phyloP scores from a whole-genome alignment of 1,140 invertebrate species.

The Probaryconus sp. region DNA sequence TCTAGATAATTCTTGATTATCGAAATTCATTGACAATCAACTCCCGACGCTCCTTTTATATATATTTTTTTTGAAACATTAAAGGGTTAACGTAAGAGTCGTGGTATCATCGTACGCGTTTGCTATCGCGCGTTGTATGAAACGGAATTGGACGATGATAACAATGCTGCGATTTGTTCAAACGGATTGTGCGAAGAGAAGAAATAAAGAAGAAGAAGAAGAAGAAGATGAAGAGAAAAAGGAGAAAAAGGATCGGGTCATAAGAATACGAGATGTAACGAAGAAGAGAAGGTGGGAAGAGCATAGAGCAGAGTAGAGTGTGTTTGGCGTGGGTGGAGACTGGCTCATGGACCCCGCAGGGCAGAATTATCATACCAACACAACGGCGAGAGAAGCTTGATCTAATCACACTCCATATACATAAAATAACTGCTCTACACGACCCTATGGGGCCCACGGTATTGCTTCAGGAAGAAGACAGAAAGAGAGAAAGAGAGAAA shows the following conservation, averaged over 20 bases:
- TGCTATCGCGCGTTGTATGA: conserved; percentile 30
- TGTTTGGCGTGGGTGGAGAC: conserved; percentile 76
- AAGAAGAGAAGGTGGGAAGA: conserved; percentile 51
- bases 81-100: conserved; percentile 27
- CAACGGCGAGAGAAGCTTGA: conserved; percentile 70
- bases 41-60: no score
- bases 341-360: conserved; percentile 73
- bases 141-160: conserved; percentile 34
- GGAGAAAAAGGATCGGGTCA: conserved; percentile 34
- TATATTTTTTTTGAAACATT: no score
- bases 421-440: conserved; percentile 78
- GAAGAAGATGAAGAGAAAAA: conserved; percentile 24
- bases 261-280: conserved; percentile 54
- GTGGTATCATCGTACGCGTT: conserved; percentile 46
- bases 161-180: conserved; percentile 59
- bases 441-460: conserved; percentile 74
- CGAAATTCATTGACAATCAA: no score
- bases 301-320: conserved; percentile 63
- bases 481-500: conserved; percentile 15
- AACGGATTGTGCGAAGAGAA: conserved; percentile 52
- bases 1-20: no score
- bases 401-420: conserved; percentile 79
- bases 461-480: conserved; percentile 55
- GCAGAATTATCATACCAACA: conserved; percentile 78
- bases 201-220: conserved; percentile 22